Conservation (phyloP, 2,113 vertebrate genomes). For the Leptodactylus fuscus region DNA sequence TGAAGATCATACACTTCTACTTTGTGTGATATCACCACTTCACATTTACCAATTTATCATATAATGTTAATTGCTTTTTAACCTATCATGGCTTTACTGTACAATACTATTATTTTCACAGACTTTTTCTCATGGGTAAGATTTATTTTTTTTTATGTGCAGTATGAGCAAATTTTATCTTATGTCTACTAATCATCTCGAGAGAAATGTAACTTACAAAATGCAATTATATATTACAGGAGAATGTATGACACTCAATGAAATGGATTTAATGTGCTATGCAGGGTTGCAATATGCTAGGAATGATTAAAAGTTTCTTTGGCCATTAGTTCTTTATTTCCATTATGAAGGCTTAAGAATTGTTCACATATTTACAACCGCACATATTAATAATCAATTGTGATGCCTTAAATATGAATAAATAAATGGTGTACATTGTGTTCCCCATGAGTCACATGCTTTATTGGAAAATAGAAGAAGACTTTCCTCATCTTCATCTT, state of each 20-base stretch:
- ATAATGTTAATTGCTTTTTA: slow-evolving; percentile 36
- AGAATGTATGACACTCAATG: background rate
- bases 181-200: background rate
- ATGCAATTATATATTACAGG: background rate
- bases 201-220: slow-evolving; percentile 11
- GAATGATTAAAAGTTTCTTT: background rate
- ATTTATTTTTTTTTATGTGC: background rate
- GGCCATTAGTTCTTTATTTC: background rate
- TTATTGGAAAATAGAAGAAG: too few species aligned
- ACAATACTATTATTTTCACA: slow-evolving; percentile 5
- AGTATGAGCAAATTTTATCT: background rate
- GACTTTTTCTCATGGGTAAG: background rate
- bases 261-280: background rate
- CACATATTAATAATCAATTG: too few species aligned
- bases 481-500: too few species aligned
- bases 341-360: background rate
- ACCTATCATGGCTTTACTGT: slow-evolving; percentile 2
- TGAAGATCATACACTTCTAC: slow-evolving; percentile 26
- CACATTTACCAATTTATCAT: slow-evolving; percentile 22
- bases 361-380: too few species aligned
- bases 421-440: too few species aligned
- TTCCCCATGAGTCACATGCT: too few species aligned
- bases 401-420: too few species aligned
- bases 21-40: slow-evolving; percentile 26
- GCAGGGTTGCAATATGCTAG: background rate